Evolutionary conservation across 2,113 vertebrate species (phyloP), one percentile per base, ranked within the genome.

Genomic region (Protobothrops flavoviridis): DNA sequence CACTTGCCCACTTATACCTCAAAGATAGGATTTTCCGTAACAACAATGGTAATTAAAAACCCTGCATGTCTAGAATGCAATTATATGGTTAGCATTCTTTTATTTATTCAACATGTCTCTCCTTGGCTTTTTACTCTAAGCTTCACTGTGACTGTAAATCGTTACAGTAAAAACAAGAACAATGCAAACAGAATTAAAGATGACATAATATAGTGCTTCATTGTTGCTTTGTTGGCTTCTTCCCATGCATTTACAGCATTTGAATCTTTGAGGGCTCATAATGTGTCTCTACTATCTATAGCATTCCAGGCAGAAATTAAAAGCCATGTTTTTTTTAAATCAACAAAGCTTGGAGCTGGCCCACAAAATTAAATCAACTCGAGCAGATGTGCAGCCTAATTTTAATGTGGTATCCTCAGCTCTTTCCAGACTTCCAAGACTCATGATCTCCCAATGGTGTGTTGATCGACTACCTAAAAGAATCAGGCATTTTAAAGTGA

Each of bases 1-100:
- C 87, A 91, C 91, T 43, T 69, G 81, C 91, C 89, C 89, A 87
- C 81, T 53, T 45, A 61, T 61, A 9, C 55, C 91, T 88, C 0
- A 5, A 23, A 13, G 87, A 89, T 94, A 64, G 87, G 33, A 13
- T 17, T 95, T 93, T 85, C 59, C 89, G 69, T 85, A 92, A 92
- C 26, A 96, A 57, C 6, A 93, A 91, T 81, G 43, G 24, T 17
- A 45, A 57, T 94, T 61, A 56, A 56, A 81, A 95, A 94, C 86
- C 43, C 33, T 87, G 3, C 29, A 55, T 15, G 45, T 24, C 94
- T 29, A 5, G 2, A 91, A 88, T 0, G 0, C 23, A 94, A 48
- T 93, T 93, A 85, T 39, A 92, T 88, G 24, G 10, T 50, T 17
- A 21, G 88, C 20, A 85, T 87, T 15, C 56, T 61, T 94, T 91